phyloP scores from a whole-genome alignment of 2,113 vertebrate species.

The Spheniscus mendiculus region DNA sequence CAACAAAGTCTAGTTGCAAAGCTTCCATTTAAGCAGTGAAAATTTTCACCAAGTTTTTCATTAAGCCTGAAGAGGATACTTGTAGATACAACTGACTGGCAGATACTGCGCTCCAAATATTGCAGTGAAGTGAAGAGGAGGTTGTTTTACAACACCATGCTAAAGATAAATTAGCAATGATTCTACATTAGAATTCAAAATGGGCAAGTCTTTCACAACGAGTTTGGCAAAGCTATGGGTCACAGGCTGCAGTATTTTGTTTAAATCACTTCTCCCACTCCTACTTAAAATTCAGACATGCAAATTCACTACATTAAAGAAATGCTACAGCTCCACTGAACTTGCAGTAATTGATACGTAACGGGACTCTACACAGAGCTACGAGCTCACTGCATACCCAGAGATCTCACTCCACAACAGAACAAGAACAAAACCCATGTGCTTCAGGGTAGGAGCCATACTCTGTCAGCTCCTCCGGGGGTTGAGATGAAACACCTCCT shows the following conservation, averaged over 20 bases:
- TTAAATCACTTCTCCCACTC: slow-evolving; percentile 50
- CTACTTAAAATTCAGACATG: slow-evolving; percentile 38
- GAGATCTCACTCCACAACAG: not conserved
- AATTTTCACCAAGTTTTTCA: not conserved
- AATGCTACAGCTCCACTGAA: not conserved
- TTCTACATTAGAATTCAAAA: slow-evolving; percentile 29
- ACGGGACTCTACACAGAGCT: not conserved
- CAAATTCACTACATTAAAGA: not conserved
- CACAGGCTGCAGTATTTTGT: slow-evolving; percentile 34
- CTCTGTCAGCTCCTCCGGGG: not conserved
- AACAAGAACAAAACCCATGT: not conserved
- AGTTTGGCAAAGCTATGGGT: not conserved
- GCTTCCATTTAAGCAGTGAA: not conserved
- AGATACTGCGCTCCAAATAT: not conserved
- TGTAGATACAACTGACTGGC: not conserved
- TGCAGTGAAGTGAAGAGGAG: slow-evolving; percentile 8
- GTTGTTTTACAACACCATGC: not conserved
- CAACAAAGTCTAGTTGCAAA: not conserved
- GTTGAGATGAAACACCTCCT: not conserved
- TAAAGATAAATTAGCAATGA: slow-evolving; percentile 45
- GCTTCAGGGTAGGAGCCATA: not conserved
- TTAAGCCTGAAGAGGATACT: not conserved
- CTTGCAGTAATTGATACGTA: not conserved
- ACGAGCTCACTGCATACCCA: not conserved
- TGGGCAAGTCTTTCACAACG: not conserved